These are phyloP conservation scores for Drosophila repletoides DNA, from an alignment of 1,140 invertebrate species.

Conservation along the genomic window DNA sequence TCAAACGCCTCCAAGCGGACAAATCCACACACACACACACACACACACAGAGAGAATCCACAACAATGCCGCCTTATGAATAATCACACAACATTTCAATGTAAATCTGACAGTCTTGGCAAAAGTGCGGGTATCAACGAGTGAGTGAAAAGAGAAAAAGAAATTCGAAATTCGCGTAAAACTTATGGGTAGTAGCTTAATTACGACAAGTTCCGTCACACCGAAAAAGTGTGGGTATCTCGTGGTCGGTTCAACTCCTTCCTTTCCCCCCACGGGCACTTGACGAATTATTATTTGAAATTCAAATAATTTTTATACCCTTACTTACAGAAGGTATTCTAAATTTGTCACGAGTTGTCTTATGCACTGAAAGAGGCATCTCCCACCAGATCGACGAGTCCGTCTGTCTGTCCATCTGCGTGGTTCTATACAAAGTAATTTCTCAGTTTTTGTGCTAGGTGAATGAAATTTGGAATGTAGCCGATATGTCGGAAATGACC, in stretches of 20 bases:
- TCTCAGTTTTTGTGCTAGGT: too few species aligned
- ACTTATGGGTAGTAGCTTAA: constrained; percentile 60
- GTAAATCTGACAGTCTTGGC: constrained; percentile 60
- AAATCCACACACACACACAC: constrained; percentile 27
- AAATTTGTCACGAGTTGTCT: too few species aligned
- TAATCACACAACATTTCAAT: constrained; percentile 61
- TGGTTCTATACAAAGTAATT: too few species aligned
- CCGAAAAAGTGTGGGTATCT: constrained; percentile 12
- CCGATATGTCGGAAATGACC: too few species aligned
- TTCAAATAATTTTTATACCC: constrained; percentile 8
- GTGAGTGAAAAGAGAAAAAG: constrained; percentile 23
- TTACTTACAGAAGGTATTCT: too few species aligned
- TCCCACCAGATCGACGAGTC: too few species aligned
- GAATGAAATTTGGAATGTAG: too few species aligned
- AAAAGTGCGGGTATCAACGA: constrained; percentile 51
- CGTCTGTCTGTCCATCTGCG: too few species aligned
- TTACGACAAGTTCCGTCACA: constrained; percentile 27
- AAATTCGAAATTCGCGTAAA: constrained; percentile 56
- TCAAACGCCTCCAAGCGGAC: constrained; percentile 53
- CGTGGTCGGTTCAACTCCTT: not conserved
- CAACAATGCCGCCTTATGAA: constrained; percentile 59
- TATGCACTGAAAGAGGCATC: too few species aligned
- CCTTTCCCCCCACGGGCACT: not conserved
- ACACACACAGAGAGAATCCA: constrained; percentile 21
- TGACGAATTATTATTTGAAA: constrained; percentile 29